Evolutionary conservation across 1,140 invertebrate species (phyloP).

Genomic region (Dinoponera quadriceps): DNA sequence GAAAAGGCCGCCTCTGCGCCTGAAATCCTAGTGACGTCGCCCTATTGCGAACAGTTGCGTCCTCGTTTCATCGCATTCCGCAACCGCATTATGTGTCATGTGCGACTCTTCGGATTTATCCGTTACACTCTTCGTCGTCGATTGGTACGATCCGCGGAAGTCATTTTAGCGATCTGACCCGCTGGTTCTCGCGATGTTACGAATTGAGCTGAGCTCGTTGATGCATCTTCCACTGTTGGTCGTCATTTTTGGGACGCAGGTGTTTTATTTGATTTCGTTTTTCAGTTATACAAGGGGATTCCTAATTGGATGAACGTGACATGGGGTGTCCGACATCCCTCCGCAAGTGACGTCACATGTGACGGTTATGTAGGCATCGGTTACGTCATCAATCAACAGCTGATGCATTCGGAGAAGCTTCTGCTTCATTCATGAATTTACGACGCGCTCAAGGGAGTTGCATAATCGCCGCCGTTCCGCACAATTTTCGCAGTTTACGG

Average conservation of each 20-base stretch:
- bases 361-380: neutral
- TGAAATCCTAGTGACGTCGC: neutral
- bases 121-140: neutral
- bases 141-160: neutral
- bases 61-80: neutral
- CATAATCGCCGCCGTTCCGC: slow-evolving; percentile 15
- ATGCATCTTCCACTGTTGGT: neutral
- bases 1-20: neutral
- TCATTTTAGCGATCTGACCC: neutral
- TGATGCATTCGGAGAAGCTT: slow-evolving; percentile 18
- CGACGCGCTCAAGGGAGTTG: slow-evolving; percentile 1
- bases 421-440: slow-evolving; percentile 49
- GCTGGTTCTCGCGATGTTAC: neutral
- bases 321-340: neutral
- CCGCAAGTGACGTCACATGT: neutral
- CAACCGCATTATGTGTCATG: neutral
- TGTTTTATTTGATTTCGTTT: neutral
- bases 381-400: slow-evolving; percentile 43
- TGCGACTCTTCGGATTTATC: neutral
- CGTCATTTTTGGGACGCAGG: neutral
- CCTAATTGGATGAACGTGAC: neutral
- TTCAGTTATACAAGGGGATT: neutral
- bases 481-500: slow-evolving; percentile 32
- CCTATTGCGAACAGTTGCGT: neutral
- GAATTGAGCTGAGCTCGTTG: neutral